These are phyloP conservation scores for Pseudotriccus pelzelni DNA, from an alignment of 2,797 vertebrate genomes.

Conservation along the genomic window DNA sequence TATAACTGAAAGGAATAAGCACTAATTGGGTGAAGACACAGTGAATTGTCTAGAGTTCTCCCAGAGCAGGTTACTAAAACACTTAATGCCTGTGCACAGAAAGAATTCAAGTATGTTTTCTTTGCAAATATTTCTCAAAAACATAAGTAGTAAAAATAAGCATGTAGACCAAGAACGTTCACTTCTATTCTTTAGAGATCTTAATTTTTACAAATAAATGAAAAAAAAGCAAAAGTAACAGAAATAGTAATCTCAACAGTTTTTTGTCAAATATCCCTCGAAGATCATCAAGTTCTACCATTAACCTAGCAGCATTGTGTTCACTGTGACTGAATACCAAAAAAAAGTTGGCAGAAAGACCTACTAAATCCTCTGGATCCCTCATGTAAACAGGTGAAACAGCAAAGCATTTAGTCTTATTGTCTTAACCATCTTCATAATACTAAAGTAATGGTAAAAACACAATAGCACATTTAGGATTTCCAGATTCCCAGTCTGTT, in stretches of 20 bases:
- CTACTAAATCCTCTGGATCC: not conserved
- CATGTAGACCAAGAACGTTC: not conserved
- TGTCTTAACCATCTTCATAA: not conserved
- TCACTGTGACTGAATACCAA: not conserved
- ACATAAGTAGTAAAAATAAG: not conserved
- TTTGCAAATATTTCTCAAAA: not conserved
- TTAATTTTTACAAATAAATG: not conserved
- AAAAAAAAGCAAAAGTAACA: not conserved
- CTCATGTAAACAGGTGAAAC: not conserved
- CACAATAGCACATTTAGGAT: not conserved
- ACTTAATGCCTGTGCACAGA: not conserved
- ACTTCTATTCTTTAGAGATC: not conserved
- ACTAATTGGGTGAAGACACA: not conserved
- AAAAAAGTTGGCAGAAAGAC: not conserved
- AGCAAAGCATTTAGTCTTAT: not conserved
- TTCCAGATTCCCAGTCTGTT: not conserved
- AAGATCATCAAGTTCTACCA: rapidly evolving
- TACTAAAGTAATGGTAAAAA: not conserved
- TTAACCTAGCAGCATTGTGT: not conserved
- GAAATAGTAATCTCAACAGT: not conserved
- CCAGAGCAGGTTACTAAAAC: not conserved
- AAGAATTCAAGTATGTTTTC: not conserved
- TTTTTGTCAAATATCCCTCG: not conserved
- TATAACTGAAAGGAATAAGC: not conserved
- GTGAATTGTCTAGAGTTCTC: not conserved